Evolutionary conservation across 2,888 invertebrate species (phyloP).

Genomic region (Drosophila sordidula): DNA sequence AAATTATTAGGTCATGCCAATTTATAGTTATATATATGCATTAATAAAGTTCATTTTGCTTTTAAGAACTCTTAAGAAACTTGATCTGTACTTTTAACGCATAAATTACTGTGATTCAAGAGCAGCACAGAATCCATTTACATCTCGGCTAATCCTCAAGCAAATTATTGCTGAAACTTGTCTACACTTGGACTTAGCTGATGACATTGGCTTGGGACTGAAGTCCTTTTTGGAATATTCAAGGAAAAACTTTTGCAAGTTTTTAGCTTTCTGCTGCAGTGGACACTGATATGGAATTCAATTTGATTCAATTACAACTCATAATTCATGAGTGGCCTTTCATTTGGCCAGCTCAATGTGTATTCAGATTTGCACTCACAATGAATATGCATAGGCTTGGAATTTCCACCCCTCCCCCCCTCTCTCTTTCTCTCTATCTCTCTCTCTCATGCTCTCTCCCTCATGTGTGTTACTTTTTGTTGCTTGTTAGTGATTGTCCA

Average conservation of each 20-base stretch:
- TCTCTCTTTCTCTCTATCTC: not conserved
- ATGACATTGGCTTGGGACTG: slow-evolving; percentile 27
- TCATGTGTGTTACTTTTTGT: slow-evolving; percentile 27
- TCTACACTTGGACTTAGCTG: slow-evolving; percentile 18
- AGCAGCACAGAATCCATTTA: slow-evolving; percentile 3
- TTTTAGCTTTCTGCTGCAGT: slow-evolving; percentile 9
- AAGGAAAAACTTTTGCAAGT: slow-evolving; percentile 15
- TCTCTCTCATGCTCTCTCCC: slow-evolving; percentile 6
- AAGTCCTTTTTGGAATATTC: slow-evolving; percentile 18
- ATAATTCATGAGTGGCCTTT: slow-evolving; percentile 72
- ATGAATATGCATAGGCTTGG: slow-evolving; percentile 62
- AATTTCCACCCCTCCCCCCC: slow-evolving; percentile 4
- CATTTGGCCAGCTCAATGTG: slow-evolving; percentile 31
- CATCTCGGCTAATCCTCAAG: slow-evolving; percentile 19
- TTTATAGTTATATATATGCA: too few relatives aligned
- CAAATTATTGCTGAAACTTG: slow-evolving; percentile 16
- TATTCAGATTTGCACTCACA: slow-evolving; percentile 34
- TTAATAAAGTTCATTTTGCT: too few relatives aligned
- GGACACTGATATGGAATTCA: slow-evolving; percentile 20
- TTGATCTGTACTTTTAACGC: not conserved
- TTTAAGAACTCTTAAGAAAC: not conserved
- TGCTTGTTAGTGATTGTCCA: slow-evolving; percentile 67
- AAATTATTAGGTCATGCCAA: too few relatives aligned
- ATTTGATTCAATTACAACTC: slow-evolving; percentile 72
- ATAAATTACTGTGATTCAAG: not conserved